Conservation (phyloP, 53 echinoderm and acorn worm genomes). For the Arbacia lixula region DNA sequence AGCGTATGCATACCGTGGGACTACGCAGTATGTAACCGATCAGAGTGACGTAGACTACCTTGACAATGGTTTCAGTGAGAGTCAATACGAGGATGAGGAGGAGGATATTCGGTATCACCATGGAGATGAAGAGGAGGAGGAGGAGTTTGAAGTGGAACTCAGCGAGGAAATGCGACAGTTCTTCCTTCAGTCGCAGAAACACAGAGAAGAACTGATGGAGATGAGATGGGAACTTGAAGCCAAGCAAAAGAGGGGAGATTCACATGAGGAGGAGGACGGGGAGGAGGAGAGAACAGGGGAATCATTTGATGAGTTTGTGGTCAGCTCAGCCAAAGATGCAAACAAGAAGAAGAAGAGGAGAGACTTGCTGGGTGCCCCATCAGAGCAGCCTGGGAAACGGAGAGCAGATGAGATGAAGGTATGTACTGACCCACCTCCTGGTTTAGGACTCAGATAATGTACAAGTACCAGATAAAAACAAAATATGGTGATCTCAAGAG, state of each 20-base stretch:
- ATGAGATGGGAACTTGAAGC: conserved; percentile 36
- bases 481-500: neutral
- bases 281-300: neutral
- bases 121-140: conserved; percentile 34
- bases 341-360: conserved; percentile 59
- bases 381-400: conserved; percentile 74
- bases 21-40: conserved; percentile 23
- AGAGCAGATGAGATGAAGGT: conserved; percentile 85
- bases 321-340: conserved; percentile 39
- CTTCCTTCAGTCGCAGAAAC: conserved; percentile 78
- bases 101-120: neutral
- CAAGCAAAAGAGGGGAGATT: conserved; percentile 6
- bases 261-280: neutral
- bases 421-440: conserved; percentile 2
- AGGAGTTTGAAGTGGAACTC: conserved; percentile 81
- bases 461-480: neutral
- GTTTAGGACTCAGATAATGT: too few relatives aligned
- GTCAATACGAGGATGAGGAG: conserved; percentile 24
- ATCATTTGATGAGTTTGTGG: conserved; percentile 51
- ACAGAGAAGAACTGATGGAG: conserved; percentile 78
- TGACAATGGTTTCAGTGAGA: conserved; percentile 26
- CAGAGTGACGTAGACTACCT: conserved; percentile 49
- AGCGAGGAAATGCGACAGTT: conserved; percentile 87
- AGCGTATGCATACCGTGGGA: conserved; percentile 15
- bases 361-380: conserved; percentile 61